phyloP scores from a whole-genome alignment of 1,140 invertebrate genomes.

The Onthophagus taurus region DNA sequence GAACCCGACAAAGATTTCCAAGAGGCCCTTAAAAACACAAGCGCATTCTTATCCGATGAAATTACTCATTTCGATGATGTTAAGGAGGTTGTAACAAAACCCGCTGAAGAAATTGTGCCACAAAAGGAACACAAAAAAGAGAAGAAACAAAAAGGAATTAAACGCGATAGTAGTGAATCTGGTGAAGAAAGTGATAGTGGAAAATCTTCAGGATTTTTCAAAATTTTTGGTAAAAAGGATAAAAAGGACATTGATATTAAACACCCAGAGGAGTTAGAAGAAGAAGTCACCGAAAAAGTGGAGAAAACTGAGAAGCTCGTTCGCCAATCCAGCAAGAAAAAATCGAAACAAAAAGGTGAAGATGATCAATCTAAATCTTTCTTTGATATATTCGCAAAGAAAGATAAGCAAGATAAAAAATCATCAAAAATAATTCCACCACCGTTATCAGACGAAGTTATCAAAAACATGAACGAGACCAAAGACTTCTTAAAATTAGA shows the following conservation, averaged over 20 bases:
- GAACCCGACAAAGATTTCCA: no score
- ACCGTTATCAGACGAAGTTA: constrained; percentile 1
- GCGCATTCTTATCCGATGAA: neutral
- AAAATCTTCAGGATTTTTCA: constrained; percentile 12
- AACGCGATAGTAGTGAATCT: neutral
- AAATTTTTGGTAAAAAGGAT: constrained; percentile 10
- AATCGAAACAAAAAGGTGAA: neutral
- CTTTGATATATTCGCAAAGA: constrained; percentile 16
- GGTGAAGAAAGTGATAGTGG: neutral
- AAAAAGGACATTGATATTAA: constrained; percentile 1
- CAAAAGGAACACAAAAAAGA: no score
- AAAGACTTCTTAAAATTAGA: constrained; percentile 22
- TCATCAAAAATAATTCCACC: constrained; percentile 1
- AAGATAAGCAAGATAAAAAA: constrained; percentile 11
- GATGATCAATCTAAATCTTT: constrained; percentile 3
- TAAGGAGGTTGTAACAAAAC: no score
- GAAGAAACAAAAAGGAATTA: neutral
- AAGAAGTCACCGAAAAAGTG: no score
- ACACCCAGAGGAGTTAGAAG: neutral
- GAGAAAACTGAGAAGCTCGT: neutral
- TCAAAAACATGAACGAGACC: constrained; percentile 10
- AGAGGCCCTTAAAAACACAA: neutral
- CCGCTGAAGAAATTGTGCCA: no score
- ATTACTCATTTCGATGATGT: constrained; percentile 9
- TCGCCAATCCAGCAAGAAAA: neutral